Evolutionary conservation across 2,113 vertebrate genomes (phyloP), one percentile per base, ranked within the genome.

Genomic region (Anarrhichthys ocellatus): DNA sequence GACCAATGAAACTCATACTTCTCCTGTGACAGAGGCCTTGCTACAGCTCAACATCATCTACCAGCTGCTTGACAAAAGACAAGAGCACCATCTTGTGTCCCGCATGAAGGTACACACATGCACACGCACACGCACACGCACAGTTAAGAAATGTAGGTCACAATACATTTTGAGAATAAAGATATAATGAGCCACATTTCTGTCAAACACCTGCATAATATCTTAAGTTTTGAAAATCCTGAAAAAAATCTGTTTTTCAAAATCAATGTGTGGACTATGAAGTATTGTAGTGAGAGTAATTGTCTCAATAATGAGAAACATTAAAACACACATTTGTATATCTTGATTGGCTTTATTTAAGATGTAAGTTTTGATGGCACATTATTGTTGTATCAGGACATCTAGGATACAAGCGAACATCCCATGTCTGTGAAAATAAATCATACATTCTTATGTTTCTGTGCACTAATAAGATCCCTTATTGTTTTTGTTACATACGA

Each of bases 11-110:
- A 97, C 36, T 0, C 92, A 93, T 72, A 91, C 95, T 1, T 93
- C 95, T 44, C 97, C 98, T 10, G 92, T 99, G 84, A 94, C 69
- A 46, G 96, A 99, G 89, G 96, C 96, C 54, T 92, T 99, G 83
- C 89, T 93, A 42, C 97, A 99, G 84, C 93, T 97, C 8, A 88
- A 29, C 32, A 84, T 54, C n/a, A 96, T 99, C 84, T 95, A 94
- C 86, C 90, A 73, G 38, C 95, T 98, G 65, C 91, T 99, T 18
- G 96, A 97, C 52, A 99, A 97, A 91, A 95, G 95, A 9, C 94
- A 96, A 40, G 91, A 96, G 32, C 77, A 81, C 29, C 5, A 44
- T 0, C 89, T 97, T 29, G 91, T 94, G 58, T 77, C 92, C 14
- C 94, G 92, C 83, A 86, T 98, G 84, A 94, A 94, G 95, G 98